Evolutionary conservation across 2,888 invertebrate species (phyloP).

Genomic region (Rhamphomyia laevipes): DNA sequence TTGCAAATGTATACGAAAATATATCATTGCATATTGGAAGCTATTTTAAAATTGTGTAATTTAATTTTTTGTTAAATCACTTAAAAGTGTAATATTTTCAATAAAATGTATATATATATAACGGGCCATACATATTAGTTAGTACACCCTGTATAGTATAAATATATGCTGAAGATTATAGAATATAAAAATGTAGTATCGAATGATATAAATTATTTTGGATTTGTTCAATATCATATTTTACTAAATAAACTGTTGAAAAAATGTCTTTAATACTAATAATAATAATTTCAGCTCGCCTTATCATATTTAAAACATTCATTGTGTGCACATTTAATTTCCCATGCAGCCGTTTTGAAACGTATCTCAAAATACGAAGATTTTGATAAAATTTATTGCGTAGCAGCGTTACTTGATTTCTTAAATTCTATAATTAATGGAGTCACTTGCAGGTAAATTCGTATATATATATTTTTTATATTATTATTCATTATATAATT

Average conservation of each 20-base stretch:
- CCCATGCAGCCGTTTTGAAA: constrained; percentile 79
- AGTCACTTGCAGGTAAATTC: constrained; percentile 39
- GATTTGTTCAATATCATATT: too few relatives aligned
- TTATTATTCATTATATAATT: constrained; percentile 33
- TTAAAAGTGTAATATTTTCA: too few relatives aligned
- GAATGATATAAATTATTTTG: not conserved
- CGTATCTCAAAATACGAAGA: constrained; percentile 83
- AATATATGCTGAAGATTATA: too few relatives aligned
- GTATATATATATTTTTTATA: not conserved
- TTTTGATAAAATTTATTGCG: constrained; percentile 77
- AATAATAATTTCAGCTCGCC: constrained; percentile 51
- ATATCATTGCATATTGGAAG: not conserved
- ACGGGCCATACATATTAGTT: too few relatives aligned
- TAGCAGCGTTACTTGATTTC: constrained; percentile 74
- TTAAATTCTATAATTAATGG: constrained; percentile 56
- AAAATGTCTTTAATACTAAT: too few relatives aligned
- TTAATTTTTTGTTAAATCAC: too few relatives aligned
- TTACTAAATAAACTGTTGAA: too few relatives aligned
- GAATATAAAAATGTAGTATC: not conserved
- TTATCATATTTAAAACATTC: constrained; percentile 89
- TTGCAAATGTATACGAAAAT: not conserved
- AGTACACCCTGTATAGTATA: too few relatives aligned
- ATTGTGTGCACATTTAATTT: constrained; percentile 78
- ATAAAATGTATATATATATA: too few relatives aligned
- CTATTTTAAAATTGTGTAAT: constrained; percentile 1